These are phyloP conservation scores for Hydraecia micacea DNA, from an alignment of 2,888 invertebrate genomes.

Conservation along the genomic window DNA sequence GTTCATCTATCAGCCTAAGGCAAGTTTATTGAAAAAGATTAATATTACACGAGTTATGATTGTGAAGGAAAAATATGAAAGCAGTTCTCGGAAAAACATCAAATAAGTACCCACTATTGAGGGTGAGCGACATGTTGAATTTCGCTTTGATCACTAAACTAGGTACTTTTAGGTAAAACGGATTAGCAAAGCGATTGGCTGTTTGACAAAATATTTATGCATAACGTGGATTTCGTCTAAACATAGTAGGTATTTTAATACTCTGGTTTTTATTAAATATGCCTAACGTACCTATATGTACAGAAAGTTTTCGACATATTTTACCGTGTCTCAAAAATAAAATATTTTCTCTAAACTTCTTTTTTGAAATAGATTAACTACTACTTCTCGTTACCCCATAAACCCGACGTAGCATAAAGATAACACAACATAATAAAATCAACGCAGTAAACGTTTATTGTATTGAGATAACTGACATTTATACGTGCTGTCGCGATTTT, in stretches of 20 bases:
- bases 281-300: no score
- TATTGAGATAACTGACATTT: slow-evolving; percentile 51
- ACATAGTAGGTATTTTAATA: background rate
- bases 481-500: slow-evolving; percentile 51
- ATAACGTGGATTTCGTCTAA: background rate
- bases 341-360: background rate
- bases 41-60: slow-evolving; percentile 37
- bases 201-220: background rate
- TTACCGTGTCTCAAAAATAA: background rate
- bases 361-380: background rate
- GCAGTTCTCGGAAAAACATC: slow-evolving; percentile 19
- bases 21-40: slow-evolving; percentile 54
- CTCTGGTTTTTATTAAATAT: background rate
- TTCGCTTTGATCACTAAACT: slow-evolving; percentile 28
- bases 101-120: background rate
- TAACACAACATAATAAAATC: slow-evolving; percentile 51
- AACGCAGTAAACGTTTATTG: slow-evolving; percentile 45
- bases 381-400: slow-evolving; percentile 12
- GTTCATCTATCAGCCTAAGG: slow-evolving; percentile 40
- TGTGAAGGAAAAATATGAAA: slow-evolving; percentile 7
- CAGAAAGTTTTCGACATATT: background rate
- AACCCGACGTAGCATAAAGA: slow-evolving; percentile 26
- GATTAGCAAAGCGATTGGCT: slow-evolving; percentile 3
- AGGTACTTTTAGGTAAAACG: slow-evolving; percentile 5
- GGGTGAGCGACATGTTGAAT: slow-evolving; percentile 7